Evolutionary conservation across 2,797 vertebrate species (phyloP).

Genomic region (Alectoris magna): DNA sequence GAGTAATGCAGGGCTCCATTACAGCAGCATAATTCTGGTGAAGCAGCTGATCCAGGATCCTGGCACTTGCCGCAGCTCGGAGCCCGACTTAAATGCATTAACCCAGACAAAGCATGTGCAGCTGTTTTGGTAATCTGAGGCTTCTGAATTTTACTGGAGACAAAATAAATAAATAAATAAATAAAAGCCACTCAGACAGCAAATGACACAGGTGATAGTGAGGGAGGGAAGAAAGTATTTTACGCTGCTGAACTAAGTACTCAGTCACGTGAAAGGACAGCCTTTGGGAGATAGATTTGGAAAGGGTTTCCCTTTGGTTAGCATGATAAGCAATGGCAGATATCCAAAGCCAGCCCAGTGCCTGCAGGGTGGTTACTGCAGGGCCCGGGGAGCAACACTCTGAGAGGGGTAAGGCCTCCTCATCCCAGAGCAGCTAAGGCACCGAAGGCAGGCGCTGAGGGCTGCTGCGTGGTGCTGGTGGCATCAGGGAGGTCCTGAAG

Average conservation of each 20-base stretch:
- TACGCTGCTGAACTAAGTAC: background rate
- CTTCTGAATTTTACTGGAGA: slow-evolving; percentile 28
- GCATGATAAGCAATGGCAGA: background rate
- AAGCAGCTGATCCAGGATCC: slow-evolving; percentile 52
- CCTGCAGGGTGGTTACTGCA: background rate
- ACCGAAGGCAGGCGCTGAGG: background rate
- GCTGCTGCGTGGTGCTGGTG: fast-evolving
- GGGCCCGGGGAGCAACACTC: background rate
- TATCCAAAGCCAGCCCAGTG: background rate
- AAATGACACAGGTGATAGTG: slow-evolving; percentile 3
- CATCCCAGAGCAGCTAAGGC: background rate
- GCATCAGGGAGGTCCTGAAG: background rate
- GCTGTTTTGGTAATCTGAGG: slow-evolving; percentile 49
- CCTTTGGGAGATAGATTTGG: background rate
- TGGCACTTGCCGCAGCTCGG: background rate
- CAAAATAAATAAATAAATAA: background rate
- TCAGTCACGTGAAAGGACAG: background rate
- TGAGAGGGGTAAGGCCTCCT: background rate
- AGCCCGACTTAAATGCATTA: slow-evolving; percentile 8
- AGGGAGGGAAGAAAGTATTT: background rate
- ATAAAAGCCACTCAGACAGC: background rate
- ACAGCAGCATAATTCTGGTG: slow-evolving; percentile 10
- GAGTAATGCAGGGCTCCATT: slow-evolving; percentile 48
- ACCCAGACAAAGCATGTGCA: slow-evolving; percentile 30
- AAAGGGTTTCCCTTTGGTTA: background rate